Percentiles rank a stretch among this genome's conserved stretches.
Conservation (phyloP, 2,113 vertebrate genomes). For the Neomonachus schauinslandi region DNA sequence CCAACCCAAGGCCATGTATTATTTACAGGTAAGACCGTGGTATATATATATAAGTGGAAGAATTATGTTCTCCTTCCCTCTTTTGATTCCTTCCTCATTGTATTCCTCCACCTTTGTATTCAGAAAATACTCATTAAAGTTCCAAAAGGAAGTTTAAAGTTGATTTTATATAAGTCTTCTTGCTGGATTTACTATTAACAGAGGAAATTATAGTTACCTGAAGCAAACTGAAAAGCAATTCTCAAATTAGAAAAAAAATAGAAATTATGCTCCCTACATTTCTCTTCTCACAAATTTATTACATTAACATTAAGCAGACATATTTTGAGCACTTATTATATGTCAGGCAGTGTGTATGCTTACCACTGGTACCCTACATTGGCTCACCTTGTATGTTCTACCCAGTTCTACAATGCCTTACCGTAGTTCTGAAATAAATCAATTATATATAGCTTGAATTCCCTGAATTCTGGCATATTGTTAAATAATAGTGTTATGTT, state of each 20-base stretch:
- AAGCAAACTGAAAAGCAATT: conserved; percentile 15
- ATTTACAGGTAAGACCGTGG: conserved; percentile 91
- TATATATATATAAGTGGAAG: neutral
- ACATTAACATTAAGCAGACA: neutral
- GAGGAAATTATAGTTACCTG: neutral
- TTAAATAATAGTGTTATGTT: neutral
- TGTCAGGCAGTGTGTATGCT: neutral
- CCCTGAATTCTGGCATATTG: neutral
- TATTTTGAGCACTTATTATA: neutral
- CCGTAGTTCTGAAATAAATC: neutral
- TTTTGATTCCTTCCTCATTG: neutral
- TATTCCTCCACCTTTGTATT: neutral
- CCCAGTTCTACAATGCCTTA: neutral
- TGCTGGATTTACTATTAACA: neutral
- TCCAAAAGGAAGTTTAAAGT: conserved; percentile 4
- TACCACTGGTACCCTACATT: too few species aligned
- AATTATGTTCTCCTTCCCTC: neutral
- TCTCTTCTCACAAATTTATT: neutral
- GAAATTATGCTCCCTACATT: neutral
- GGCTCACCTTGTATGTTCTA: neutral
- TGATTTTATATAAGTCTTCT: neutral
- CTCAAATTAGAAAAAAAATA: neutral
- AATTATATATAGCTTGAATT: too few species aligned
- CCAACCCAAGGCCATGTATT: conserved; percentile 91
- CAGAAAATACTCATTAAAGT: neutral